Conservation (phyloP, 2,113 vertebrate species). For the Atlantisia rogersi region DNA sequence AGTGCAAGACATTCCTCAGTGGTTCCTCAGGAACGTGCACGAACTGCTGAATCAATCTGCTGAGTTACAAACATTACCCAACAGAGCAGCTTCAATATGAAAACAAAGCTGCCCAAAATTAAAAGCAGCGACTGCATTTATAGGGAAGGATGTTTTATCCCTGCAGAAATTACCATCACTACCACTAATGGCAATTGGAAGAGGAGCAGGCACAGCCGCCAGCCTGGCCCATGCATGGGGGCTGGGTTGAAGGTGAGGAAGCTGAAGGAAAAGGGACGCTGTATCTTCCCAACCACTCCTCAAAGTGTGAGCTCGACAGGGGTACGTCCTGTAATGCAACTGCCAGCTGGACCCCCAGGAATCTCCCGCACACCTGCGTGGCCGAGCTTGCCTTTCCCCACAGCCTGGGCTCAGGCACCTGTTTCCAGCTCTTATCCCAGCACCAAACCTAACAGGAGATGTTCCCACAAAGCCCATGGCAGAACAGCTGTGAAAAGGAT, state of each 20-base stretch:
- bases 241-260: background rate
- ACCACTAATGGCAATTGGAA: background rate
- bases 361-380: fast-evolving
- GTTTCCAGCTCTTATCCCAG: background rate
- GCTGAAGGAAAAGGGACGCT: background rate
- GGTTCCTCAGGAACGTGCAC: background rate
- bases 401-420: background rate
- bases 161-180: too few relatives aligned
- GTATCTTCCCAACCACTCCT: background rate
- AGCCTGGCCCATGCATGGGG: fast-evolving
- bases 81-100: background rate
- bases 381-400: background rate
- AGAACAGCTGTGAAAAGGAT: background rate
- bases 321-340: fast-evolving
- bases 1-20: background rate
- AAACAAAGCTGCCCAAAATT: background rate
- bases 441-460: background rate
- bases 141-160: background rate
- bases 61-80: background rate
- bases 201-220: background rate
- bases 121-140: background rate
- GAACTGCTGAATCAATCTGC: background rate
- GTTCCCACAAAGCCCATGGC: too few relatives aligned
- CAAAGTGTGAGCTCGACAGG: background rate
- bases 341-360: background rate